phyloP scores from a whole-genome alignment of 2,888 invertebrate species.

The Clivina fossor region DNA sequence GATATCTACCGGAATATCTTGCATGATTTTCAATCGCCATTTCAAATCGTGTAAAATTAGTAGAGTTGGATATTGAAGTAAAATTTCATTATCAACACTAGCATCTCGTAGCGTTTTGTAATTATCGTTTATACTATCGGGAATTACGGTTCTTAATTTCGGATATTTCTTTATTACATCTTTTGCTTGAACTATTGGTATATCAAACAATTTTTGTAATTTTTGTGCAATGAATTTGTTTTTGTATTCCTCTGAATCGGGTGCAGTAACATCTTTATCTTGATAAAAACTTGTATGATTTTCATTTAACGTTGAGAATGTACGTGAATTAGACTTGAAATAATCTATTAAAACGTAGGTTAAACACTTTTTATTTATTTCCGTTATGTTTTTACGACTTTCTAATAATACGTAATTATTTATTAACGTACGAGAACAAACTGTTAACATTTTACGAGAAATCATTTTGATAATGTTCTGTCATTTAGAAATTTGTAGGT shows the following conservation, averaged over 20 bases:
- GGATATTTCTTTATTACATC: conserved; percentile 40
- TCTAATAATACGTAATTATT: too few species aligned
- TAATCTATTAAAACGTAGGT: conserved; percentile 7
- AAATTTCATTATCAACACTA: conserved; percentile 40
- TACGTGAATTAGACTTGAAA: conserved; percentile 3
- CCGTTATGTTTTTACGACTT: too few species aligned
- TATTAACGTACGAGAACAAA: too few species aligned
- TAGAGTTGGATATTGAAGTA: conserved; percentile 45
- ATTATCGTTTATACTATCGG: conserved; percentile 41
- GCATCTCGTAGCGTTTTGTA: conserved; percentile 41
- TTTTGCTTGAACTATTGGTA: conserved; percentile 11
- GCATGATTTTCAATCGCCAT: conserved; percentile 43
- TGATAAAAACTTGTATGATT: conserved; percentile 5
- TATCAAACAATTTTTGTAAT: conserved; percentile 20
- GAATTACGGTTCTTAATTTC: conserved; percentile 38
- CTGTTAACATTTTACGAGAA: too few species aligned
- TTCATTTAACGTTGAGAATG: conserved; percentile 3
- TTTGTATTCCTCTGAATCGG: conserved; percentile 18
- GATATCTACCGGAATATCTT: conserved; percentile 43
- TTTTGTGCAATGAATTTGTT: conserved; percentile 14
- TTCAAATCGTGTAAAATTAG: conserved; percentile 42
- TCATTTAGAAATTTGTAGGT: too few species aligned
- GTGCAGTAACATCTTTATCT: conserved; percentile 12
- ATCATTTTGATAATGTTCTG: too few species aligned
- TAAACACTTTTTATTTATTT: too few species aligned